Base-by-base conservation (phyloP, 2,797 vertebrate genomes). In the Orientallactaga sibirica region DNA sequence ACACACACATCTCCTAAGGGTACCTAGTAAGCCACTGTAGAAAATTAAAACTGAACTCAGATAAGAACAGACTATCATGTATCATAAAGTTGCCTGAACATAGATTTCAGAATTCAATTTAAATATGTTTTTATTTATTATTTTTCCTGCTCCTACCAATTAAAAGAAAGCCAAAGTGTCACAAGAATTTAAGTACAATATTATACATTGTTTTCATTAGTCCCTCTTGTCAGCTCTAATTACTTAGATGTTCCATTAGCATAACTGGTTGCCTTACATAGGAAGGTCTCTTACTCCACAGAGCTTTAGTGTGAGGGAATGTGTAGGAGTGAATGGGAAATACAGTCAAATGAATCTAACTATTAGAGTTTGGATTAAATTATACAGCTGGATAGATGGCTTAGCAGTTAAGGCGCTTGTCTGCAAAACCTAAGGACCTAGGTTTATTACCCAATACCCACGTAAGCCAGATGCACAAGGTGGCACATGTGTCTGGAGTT, bases 41-140 rank as follows among this genome's bases (percentile, higher is more conserved):
- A 93, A 92, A 82, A 15, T 83, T 37, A 95, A 67, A 88, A 86
- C 48, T 86, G 37, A 92, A 90, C 24, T 86, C 52, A 58, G 62
- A 43, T 64, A 29, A 70, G 22, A 55, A 14, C 24, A 88, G 33
- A 80, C 22, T 82, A 48, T 1, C 20, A 0, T 27, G 37, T 70
- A 19, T 61, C 37, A 79, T 76, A 88, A 91, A 90, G 83, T 66
- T 33, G 0, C 29, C 27, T 95, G 62, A 91, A 78, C 43, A 9
- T 61, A 29, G 37, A 91, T 83, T 93, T 86, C 48, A 88, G 29
- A 85, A 75, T 77, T 91, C 48, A 68, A 0, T 88, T 84, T 20
- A 94, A 91, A 90, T 73, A 66, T 85, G 19, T 15, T 20, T 70
- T 70, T 94, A 83, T 86, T 87, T 62, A 95, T 85, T 0, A 16